Base-by-base conservation (phyloP, 1,140 invertebrate genomes). In the Chionoecetes opilio region DNA sequence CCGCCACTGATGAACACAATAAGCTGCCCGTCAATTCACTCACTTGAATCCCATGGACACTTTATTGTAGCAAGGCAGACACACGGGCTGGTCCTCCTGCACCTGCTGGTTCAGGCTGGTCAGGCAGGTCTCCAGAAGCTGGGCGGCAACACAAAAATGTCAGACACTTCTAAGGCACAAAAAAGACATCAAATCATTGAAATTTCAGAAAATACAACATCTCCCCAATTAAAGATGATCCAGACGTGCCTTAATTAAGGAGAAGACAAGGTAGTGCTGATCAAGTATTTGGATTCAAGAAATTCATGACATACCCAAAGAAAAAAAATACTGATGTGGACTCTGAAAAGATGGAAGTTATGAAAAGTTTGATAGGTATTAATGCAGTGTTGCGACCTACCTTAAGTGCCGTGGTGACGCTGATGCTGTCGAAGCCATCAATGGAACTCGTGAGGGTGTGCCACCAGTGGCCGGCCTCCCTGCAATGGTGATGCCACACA, bases 61-160 rank as follows among this genome's bases (percentile, higher is more conserved):
- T 63, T 63, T 95, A 9, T 38, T 85, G 75, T 87, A 95, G 41
- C 94, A 95, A 21, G 89, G 53, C 9, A 38, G 82, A n/a, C 94
- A 95, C 26, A 95, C 94, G 63, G 91, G 85, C 0, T 37, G 85
- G 17, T 90, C 94, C 34, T 41, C 84, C 82, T 91, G 35, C 26
- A 85, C 84, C 29, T 75, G 46, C 17, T 92, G 37, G 84, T 21
- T 88, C n/a, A 88, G 82, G 34, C 88, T 29, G 29, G 94, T 82
- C 29, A 95, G 35, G n/a, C 75, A 91, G 8, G 94, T 95, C 46
- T 95, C 94, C 82, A 95, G 90, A n/a, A 95, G 26, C 94, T 95
- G 35, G n/a, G 1, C 0, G n/a, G 6, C 21, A 75, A 75, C 1
- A 75, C 3, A 90, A 84, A 26, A 75, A 86, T 86, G n/a, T n/a